Conservation (phyloP, 2,888 invertebrate species). For the Lobophora halterata region DNA sequence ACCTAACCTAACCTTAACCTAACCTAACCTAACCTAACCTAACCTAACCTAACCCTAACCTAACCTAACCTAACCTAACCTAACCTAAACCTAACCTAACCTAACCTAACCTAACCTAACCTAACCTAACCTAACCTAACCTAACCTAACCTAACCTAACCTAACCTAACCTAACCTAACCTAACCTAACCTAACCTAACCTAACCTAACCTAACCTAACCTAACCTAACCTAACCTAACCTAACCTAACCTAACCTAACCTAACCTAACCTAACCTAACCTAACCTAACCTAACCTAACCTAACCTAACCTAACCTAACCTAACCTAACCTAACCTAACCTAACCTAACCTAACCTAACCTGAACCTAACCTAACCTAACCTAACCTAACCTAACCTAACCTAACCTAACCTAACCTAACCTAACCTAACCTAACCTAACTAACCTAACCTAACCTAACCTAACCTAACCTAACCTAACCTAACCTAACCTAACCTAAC, state of each 20-base stretch:
- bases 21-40: slow-evolving; percentile 21
- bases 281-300: slow-evolving; percentile 29
- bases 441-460: slow-evolving; percentile 31
- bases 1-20: no score
- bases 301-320: slow-evolving; percentile 33
- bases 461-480: slow-evolving; percentile 30
- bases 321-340: slow-evolving; percentile 31
- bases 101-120: slow-evolving; percentile 23
- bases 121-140: slow-evolving; percentile 23
- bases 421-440: slow-evolving; percentile 35
- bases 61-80: slow-evolving; percentile 21
- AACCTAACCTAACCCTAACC: slow-evolving; percentile 20
- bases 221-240: slow-evolving; percentile 23
- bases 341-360: slow-evolving; percentile 32
- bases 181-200: slow-evolving; percentile 24
- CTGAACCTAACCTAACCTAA: slow-evolving; percentile 33
- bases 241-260: slow-evolving; percentile 24
- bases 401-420: slow-evolving; percentile 34
- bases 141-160: slow-evolving; percentile 23
- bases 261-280: slow-evolving; percentile 23
- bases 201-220: slow-evolving; percentile 23
- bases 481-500: slow-evolving; percentile 26
- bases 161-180: slow-evolving; percentile 24
- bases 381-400: slow-evolving; percentile 33
- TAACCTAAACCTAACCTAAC: slow-evolving; percentile 22